These are phyloP conservation scores for Drosophila parthenogenetica DNA, from an alignment of 2,888 invertebrate species.

Conservation along the genomic window DNA sequence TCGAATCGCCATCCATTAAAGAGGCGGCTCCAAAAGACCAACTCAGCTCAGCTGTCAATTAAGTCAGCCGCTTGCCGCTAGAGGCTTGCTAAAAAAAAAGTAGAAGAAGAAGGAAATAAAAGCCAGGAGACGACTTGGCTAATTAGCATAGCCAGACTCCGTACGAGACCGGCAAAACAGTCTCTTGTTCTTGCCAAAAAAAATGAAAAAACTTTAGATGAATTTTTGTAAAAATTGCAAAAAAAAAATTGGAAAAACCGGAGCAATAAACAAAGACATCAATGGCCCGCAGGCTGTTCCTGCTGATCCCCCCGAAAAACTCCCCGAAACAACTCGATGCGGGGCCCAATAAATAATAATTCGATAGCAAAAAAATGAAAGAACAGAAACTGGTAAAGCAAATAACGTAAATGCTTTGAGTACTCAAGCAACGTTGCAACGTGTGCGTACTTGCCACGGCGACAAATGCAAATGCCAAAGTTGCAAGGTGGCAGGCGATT, in stretches of 20 bases:
- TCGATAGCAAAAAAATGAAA: conserved; percentile 41
- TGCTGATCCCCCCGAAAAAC: conserved; percentile 6
- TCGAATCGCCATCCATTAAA: conserved; percentile 17
- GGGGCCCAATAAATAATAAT: conserved; percentile 70
- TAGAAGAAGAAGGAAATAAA: neutral
- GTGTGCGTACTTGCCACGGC: conserved; percentile 57
- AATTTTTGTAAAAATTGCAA: conserved; percentile 15
- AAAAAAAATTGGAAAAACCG: conserved; percentile 36
- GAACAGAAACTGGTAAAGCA: conserved; percentile 64
- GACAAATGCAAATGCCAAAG: conserved; percentile 69
- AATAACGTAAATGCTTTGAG: conserved; percentile 50
- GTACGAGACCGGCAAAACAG: neutral
- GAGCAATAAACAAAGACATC: conserved; percentile 80
- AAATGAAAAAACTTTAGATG: neutral
- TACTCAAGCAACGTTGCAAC: conserved; percentile 33
- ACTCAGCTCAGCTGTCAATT: conserved; percentile 51
- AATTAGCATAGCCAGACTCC: conserved; percentile 54
- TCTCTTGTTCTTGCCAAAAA: conserved; percentile 3
- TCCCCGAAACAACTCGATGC: conserved; percentile 42
- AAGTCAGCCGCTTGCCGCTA: conserved; percentile 34
- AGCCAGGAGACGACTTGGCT: conserved; percentile 27
- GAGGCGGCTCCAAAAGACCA: conserved; percentile 11
- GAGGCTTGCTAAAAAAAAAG: conserved; percentile 28
- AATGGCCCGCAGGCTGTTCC: conserved; percentile 48
- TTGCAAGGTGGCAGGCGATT: neutral